phyloP scores from a whole-genome alignment of 2,888 invertebrate species.

The Campopleginae sp. region DNA sequence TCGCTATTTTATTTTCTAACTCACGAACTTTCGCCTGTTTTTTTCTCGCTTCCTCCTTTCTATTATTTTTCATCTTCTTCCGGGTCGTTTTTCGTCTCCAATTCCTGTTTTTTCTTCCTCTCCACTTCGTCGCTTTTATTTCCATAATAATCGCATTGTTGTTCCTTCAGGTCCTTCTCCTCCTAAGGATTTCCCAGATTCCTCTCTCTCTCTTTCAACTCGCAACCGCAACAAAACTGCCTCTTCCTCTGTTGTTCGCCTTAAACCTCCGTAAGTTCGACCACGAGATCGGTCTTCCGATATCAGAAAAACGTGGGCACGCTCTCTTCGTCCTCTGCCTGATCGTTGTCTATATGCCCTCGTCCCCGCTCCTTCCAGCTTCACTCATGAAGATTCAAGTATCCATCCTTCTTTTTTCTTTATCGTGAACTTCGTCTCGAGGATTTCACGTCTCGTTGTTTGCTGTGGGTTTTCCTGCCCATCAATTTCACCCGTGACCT shows the following conservation, averaged over 20 bases:
- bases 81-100: neutral
- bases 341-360: constrained; percentile 26
- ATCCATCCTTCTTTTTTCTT: constrained; percentile 21
- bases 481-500: neutral
- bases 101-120: neutral
- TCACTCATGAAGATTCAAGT: constrained; percentile 59
- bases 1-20: constrained; percentile 65
- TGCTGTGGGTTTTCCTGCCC: constrained; percentile 16
- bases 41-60: constrained; percentile 4
- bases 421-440: constrained; percentile 4
- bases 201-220: constrained; percentile 21
- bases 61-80: neutral
- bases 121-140: neutral
- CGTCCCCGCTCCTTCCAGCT: constrained; percentile 64
- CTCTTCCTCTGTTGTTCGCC: constrained; percentile 40
- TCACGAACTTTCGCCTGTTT: constrained; percentile 18
- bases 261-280: constrained; percentile 42
- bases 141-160: constrained; percentile 6
- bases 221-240: constrained; percentile 41
- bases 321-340: constrained; percentile 32
- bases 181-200: neutral
- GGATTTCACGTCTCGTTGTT: constrained; percentile 57
- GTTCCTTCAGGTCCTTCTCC: neutral
- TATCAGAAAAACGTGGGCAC: constrained; percentile 54
- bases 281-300: constrained; percentile 69